phyloP scores from a whole-genome alignment of 2,888 invertebrate species.

The Troides oblongomaculatus region DNA sequence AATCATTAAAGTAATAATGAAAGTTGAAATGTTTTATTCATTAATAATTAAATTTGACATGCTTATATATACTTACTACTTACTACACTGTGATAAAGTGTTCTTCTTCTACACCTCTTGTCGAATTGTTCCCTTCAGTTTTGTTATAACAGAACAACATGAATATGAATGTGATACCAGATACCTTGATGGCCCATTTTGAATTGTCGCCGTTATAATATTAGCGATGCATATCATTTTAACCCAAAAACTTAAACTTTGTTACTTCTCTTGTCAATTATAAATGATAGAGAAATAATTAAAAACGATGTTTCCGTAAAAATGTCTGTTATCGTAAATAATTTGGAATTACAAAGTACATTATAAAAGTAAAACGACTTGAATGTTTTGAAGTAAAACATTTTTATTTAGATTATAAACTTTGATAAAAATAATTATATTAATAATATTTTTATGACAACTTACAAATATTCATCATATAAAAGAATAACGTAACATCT shows the following conservation, averaged over 20 bases:
- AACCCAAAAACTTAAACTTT: no score
- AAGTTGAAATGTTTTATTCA: slow-evolving; percentile 29
- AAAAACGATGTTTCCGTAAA: no score
- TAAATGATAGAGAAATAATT: neutral
- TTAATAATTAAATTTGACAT: neutral
- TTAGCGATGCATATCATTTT: neutral
- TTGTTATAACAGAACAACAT: no score
- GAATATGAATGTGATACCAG: no score
- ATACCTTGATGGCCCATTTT: neutral
- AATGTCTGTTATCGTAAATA: neutral
- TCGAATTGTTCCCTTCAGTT: no score
- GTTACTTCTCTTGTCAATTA: neutral
- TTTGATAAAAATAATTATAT: slow-evolving; percentile 82
- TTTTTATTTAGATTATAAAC: slow-evolving; percentile 82
- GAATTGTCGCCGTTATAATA: neutral
- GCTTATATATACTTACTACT: neutral
- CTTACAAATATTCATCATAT: slow-evolving; percentile 78
- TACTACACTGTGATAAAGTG: no score
- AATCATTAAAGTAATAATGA: slow-evolving; percentile 38
- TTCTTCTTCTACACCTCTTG: no score
- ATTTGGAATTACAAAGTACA: neutral
- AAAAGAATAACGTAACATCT: slow-evolving; percentile 81
- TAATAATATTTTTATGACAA: slow-evolving; percentile 80
- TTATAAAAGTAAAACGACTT: slow-evolving; percentile 41
- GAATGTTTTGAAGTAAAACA: slow-evolving; percentile 78